A percentile compares a stretch with the other conserved stretches of the same genome.
Conservation (phyloP, 2,113 vertebrate species). For the Micronycteris hirsuta region DNA sequence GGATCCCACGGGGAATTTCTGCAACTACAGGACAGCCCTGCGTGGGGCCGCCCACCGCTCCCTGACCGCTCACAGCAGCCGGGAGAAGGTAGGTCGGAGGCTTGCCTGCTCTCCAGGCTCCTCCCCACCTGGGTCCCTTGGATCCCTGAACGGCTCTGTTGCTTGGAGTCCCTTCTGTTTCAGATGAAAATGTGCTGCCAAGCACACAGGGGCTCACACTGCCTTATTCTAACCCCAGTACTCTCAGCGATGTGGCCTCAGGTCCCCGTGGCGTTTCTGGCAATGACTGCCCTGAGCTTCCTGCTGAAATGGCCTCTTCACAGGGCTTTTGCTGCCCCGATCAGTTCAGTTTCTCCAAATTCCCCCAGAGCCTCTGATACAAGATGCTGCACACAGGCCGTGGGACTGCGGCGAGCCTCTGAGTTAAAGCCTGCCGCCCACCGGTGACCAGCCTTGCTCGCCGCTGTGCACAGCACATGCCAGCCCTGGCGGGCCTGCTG, state of each 20-base stretch:
- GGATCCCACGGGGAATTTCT: constrained; percentile 86
- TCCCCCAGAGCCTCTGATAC: background rate
- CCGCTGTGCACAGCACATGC: background rate
- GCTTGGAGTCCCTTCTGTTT: background rate
- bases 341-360: background rate
- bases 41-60: constrained; percentile 82
- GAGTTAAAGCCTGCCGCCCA: background rate
- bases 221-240: background rate
- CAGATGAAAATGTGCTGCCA: background rate
- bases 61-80: constrained; percentile 82
- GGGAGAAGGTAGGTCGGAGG: constrained; percentile 78
- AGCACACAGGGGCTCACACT: background rate
- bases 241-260: background rate
- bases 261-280: background rate
- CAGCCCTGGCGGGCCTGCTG: no score
- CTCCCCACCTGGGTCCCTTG: background rate
- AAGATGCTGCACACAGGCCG: background rate
- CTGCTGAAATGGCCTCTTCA: background rate
- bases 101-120: background rate
- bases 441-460: background rate
- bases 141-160: background rate
- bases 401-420: background rate
- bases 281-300: background rate
- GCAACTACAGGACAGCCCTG: constrained; percentile 84
- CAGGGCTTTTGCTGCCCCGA: background rate